Base-by-base conservation (phyloP, 2,888 invertebrate species). In the Uropetala carovei region DNA sequence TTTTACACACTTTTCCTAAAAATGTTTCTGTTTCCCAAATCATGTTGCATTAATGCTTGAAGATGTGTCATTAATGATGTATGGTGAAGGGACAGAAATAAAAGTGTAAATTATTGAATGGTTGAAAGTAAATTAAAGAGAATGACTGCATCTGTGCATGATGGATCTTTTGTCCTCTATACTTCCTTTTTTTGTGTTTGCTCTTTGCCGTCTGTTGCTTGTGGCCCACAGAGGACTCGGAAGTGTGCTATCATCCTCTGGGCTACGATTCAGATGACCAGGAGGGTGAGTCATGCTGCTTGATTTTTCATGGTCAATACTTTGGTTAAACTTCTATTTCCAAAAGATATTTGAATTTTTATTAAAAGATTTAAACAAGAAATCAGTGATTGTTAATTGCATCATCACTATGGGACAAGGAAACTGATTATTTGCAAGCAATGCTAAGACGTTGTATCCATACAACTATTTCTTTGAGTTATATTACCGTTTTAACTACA, bases 211-310 rank as follows among this genome's bases (percentile, higher is more conserved):
- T 92, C 86, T 92, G 58, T 92, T 64, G 64, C 58, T 82, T 83
- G 75, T 81, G 92, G 58, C 92, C 86, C 60, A 86, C 92, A 92
- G 92, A 91, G 56, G 92, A 92, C 81, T 92, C 92, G 59, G 92
- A 92, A 30, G 92, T 92, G 85, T 59, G 92, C 85, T 92, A 92
- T 60, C 92, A 89, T 81, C 92, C 92, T 92, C 92, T 92, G 85
- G 92, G 92, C 89, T 92, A 81, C 68, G 86, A 92, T 82, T 92
- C 91, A 56, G 92, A 92, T 85, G 92, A 92, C 81, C 64, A 82
- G 30, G 92, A 92, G 58, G 92, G 92, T 92, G 86, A 92, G 92
- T 81, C 82, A 89, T 27, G 58, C 91, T 91, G 64, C 27, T 91
- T 81, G 22, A 60, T 92, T 89, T 60, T 86, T 64, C 27, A 81